phyloP scores from a whole-genome alignment of 1,140 invertebrate species.

The Zaprionus capensis region DNA sequence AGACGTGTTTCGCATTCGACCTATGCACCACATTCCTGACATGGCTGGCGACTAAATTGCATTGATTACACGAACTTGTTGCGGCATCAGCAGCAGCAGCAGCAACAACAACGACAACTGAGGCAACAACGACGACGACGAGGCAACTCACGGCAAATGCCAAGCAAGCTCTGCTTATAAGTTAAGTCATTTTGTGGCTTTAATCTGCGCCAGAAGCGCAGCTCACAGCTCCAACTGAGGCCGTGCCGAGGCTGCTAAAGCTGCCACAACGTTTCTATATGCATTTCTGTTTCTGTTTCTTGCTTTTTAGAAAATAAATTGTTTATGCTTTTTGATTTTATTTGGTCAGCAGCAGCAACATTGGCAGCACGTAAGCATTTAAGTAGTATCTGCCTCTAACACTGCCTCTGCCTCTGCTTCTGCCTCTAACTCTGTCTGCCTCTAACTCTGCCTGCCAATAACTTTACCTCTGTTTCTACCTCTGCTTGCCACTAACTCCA shows the following conservation, averaged over 20 bases:
- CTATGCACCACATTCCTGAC: slow-evolving; percentile 69
- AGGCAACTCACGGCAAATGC: slow-evolving; percentile 58
- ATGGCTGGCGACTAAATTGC: slow-evolving; percentile 68
- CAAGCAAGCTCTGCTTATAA: slow-evolving; percentile 63
- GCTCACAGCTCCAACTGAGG: slow-evolving; percentile 11
- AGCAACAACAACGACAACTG: neutral
- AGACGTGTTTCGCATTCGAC: slow-evolving; percentile 62
- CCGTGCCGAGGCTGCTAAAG: neutral
- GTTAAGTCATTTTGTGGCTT: slow-evolving; percentile 76
- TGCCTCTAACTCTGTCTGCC: neutral
- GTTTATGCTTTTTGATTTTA: slow-evolving; percentile 78
- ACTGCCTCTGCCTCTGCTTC: neutral
- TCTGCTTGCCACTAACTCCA: no score
- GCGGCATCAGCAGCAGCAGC: slow-evolving; percentile 38
- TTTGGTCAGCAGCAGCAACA: slow-evolving; percentile 37
- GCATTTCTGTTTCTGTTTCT: slow-evolving; percentile 17
- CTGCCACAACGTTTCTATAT: neutral
- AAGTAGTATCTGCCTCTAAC: slow-evolving; percentile 14
- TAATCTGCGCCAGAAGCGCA: slow-evolving; percentile 36
- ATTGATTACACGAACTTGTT: slow-evolving; percentile 70
- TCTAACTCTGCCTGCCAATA: neutral
- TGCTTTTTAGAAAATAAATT: slow-evolving; percentile 64
- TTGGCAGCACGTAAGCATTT: slow-evolving; percentile 31
- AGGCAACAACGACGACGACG: slow-evolving; percentile 32
- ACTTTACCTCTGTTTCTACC: no score